Evolutionary conservation across 2,797 vertebrate species (phyloP).

Genomic region (Schizopygopsis pylzovi): DNA sequence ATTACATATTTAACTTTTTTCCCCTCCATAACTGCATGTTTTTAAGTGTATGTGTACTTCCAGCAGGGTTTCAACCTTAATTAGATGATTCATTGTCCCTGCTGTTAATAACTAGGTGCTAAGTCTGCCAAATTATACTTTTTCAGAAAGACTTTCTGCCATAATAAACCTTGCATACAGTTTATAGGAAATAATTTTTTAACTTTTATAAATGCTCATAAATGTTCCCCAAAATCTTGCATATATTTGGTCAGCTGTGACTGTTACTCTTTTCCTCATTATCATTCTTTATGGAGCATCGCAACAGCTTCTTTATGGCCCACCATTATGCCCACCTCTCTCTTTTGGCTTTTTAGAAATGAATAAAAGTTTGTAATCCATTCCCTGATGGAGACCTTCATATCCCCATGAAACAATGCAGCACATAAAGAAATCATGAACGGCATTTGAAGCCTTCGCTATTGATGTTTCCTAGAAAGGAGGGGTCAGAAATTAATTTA

Average conservation of each 20-base stretch:
- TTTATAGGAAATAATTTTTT: constrained; percentile 53
- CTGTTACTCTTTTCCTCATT: constrained; percentile 63
- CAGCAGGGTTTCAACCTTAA: constrained; percentile 43
- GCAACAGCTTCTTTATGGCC: constrained; percentile 49
- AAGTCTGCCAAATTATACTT: constrained; percentile 49
- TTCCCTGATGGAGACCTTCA: constrained; percentile 39
- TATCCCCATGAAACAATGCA: constrained; percentile 61
- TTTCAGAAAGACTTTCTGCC: constrained; percentile 45
- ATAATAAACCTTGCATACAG: constrained; percentile 53
- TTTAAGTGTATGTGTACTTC: constrained; percentile 21
- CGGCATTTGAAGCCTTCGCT: constrained; percentile 32
- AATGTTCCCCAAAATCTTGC: constrained; percentile 49
- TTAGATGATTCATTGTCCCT: constrained; percentile 48
- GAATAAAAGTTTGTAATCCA: constrained; percentile 58
- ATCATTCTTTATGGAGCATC: constrained; percentile 65
- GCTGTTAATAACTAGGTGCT: constrained; percentile 49
- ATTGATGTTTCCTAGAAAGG: constrained; percentile 61
- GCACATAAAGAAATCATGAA: constrained; percentile 53
- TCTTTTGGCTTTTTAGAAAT: constrained; percentile 29
- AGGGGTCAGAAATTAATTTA: constrained; percentile 64
- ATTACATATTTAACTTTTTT: constrained; percentile 34
- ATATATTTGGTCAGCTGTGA: constrained; percentile 63
- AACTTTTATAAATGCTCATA: constrained; percentile 58
- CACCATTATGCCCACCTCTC: neutral
- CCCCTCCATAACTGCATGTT: constrained; percentile 22